Conservation (phyloP, 2,888 invertebrate species). For the Conomelus anceps region DNA sequence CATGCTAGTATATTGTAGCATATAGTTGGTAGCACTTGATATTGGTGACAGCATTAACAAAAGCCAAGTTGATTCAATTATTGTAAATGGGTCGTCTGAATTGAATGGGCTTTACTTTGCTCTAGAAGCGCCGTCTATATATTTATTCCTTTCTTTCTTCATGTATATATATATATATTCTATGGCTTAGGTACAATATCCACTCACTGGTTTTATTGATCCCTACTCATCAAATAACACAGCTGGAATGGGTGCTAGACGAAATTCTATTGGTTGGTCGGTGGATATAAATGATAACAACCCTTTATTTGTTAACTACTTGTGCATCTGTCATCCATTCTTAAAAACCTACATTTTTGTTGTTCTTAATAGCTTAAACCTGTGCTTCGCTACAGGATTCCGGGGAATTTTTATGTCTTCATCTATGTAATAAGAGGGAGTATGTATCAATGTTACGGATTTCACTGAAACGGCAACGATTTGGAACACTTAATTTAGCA, state of each 20-base stretch:
- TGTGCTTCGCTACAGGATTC: no score
- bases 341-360: neutral
- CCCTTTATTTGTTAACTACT: neutral
- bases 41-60: neutral
- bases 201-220: neutral
- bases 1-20: no score
- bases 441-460: no score
- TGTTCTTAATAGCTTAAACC: neutral
- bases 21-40: neutral
- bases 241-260: neutral
- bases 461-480: no score
- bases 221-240: neutral
- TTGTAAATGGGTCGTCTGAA: neutral
- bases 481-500: no score
- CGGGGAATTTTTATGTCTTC: no score
- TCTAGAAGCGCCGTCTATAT: neutral
- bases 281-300: neutral
- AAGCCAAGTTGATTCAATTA: neutral
- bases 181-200: neutral
- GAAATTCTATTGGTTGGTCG: neutral
- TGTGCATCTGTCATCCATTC: neutral
- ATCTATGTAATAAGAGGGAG: no score
- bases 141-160: neutral
- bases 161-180: neutral
- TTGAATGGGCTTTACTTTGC: no score